These are phyloP conservation scores for Pammene fasciana DNA, from an alignment of 2,888 invertebrate species.

Conservation along the genomic window DNA sequence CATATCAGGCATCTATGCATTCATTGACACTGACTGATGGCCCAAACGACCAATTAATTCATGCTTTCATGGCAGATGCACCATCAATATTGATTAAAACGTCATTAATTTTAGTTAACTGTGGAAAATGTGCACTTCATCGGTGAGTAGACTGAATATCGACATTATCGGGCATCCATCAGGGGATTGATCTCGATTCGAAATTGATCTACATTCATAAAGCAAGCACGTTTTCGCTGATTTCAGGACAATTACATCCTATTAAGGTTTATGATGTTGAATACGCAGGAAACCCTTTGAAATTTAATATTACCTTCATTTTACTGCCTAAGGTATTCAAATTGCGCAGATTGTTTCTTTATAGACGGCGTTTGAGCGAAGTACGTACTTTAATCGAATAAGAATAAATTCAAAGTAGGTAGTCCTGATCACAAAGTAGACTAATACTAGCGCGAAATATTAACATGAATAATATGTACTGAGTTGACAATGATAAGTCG, in stretches of 20 bases:
- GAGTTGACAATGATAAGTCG: too few species aligned
- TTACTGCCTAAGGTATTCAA: background rate
- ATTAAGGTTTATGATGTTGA: slow-evolving; percentile 16
- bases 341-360: background rate
- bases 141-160: too few species aligned
- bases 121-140: too few species aligned
- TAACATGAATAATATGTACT: too few species aligned
- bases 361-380: background rate
- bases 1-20: too few species aligned
- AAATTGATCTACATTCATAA: slow-evolving; percentile 17
- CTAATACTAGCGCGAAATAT: too few species aligned
- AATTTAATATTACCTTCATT: slow-evolving; percentile 16
- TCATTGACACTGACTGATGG: background rate
- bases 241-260: slow-evolving; percentile 19
- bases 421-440: too few species aligned
- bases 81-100: background rate
- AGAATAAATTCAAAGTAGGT: too few species aligned
- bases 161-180: background rate
- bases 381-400: background rate
- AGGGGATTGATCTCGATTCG: slow-evolving; percentile 2
- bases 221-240: slow-evolving; percentile 23
- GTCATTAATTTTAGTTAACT: background rate
- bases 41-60: background rate
- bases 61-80: background rate
- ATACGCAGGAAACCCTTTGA: slow-evolving; percentile 15